These are phyloP conservation scores for Corella eumyota DNA, from an alignment of 23 tunicate species.

Conservation along the genomic window DNA sequence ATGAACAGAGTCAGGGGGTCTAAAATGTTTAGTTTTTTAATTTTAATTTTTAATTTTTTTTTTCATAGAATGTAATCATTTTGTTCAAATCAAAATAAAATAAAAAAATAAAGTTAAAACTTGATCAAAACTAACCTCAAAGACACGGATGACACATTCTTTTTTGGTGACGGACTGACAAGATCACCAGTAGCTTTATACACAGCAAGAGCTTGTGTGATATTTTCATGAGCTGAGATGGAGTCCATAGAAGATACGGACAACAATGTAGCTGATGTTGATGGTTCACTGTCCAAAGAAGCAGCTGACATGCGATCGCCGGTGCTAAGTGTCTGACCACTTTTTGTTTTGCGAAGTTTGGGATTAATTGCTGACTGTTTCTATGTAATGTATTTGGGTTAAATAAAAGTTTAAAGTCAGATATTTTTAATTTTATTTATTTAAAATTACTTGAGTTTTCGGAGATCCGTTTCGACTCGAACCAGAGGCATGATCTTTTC, in stretches of 20 bases:
- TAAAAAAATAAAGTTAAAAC: no score
- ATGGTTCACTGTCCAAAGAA: constrained; percentile 77
- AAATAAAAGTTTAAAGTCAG: no score
- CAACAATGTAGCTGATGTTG: constrained; percentile 62
- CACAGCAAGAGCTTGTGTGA: constrained; percentile 40
- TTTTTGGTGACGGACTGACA: no score
- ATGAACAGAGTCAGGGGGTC: constrained; percentile 4
- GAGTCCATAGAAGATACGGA: constrained; percentile 68
- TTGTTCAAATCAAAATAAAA: no score
- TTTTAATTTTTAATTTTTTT: background rate
- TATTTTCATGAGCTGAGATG: constrained; percentile 23
- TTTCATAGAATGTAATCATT: no score
- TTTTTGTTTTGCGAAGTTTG: no score
- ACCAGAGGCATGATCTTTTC: background rate
- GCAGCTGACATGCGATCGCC: constrained; percentile 16
- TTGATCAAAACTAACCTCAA: constrained; percentile 1
- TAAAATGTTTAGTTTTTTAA: background rate
- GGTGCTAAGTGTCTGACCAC: no score
- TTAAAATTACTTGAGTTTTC: constrained; percentile 32
- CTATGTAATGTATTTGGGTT: no score
- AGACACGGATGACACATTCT: background rate
- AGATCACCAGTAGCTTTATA: constrained; percentile 50
- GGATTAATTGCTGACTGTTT: no score
- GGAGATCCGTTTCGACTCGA: constrained; percentile 40
- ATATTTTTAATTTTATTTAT: no score